Percentiles rank a stretch among this genome's conserved stretches.
phyloP scores from a whole-genome alignment of 2,797 vertebrate genomes.

The Columba guinea region DNA sequence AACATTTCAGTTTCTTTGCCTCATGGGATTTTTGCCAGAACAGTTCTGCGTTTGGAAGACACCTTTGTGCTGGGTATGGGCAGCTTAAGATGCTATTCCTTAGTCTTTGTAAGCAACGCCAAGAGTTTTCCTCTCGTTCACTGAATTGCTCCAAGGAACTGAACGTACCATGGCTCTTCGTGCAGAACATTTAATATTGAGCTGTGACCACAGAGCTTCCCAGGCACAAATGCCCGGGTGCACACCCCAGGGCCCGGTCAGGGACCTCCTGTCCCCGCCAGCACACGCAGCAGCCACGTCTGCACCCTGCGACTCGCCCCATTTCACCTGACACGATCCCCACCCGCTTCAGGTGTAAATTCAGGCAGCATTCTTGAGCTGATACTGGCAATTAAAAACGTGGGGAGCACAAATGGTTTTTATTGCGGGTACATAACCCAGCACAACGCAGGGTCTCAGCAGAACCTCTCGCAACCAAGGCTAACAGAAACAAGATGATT shows the following conservation, averaged over 20 bases:
- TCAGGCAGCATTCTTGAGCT: background rate
- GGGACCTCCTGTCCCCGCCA: accelerated
- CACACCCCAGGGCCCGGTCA: accelerated
- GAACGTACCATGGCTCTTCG: accelerated
- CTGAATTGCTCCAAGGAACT: background rate
- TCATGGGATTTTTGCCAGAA: background rate
- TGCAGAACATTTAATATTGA: accelerated
- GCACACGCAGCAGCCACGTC: accelerated
- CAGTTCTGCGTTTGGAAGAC: background rate
- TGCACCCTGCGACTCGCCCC: accelerated
- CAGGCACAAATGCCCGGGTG: accelerated
- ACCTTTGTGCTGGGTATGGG: accelerated
- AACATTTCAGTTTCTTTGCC: background rate
- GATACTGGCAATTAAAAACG: accelerated
- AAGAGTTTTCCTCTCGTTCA: background rate
- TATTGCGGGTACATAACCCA: accelerated
- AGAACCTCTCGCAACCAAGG: background rate
- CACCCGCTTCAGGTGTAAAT: accelerated
- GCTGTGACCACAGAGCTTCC: background rate
- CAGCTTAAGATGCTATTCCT: background rate
- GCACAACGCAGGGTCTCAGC: background rate
- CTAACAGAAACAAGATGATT: background rate
- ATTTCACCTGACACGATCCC: accelerated
- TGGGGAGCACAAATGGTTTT: background rate
- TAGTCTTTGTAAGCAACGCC: accelerated